Evolutionary conservation across 2,113 vertebrate genomes (phyloP).

Genomic region (Catharus minimus): DNA sequence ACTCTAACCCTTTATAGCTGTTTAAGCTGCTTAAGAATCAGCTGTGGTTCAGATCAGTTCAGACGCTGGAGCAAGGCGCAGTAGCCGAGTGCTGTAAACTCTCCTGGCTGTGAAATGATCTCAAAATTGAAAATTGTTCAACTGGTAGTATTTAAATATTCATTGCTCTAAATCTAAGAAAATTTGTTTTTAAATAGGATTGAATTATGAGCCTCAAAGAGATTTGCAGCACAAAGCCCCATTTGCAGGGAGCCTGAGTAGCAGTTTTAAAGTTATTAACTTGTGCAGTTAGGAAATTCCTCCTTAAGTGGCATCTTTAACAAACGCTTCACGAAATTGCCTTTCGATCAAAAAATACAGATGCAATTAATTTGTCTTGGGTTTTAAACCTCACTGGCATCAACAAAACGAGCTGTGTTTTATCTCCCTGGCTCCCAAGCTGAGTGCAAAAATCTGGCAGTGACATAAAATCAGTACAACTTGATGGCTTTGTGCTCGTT

Average conservation of each 20-base stretch:
- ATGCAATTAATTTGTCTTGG: slow-evolving; percentile 1
- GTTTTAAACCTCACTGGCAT: not conserved
- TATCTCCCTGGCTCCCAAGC: not conserved
- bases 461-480: not conserved
- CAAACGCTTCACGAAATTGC: not conserved
- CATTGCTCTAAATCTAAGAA: slow-evolving; percentile 41
- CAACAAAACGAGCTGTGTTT: not conserved
- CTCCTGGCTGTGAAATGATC: slow-evolving; percentile 27
- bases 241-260: not conserved
- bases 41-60: not conserved
- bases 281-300: slow-evolving; percentile 1
- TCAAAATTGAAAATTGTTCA: slow-evolving; percentile 45
- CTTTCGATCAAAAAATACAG: not conserved
- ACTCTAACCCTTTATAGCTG: not conserved
- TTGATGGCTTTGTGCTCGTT: not conserved
- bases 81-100: not conserved
- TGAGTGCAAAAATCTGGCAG: not conserved
- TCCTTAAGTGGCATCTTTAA: slow-evolving; percentile 14
- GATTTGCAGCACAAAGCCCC: slow-evolving; percentile 48
- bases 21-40: slow-evolving; percentile 43
- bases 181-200: slow-evolving; percentile 61
- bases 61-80: fast-evolving
- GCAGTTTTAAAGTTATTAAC: slow-evolving; percentile 47
- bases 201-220: slow-evolving; percentile 41
- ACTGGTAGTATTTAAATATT: slow-evolving; percentile 48